Base-by-base conservation (phyloP, 2,113 vertebrate species). In the Cyprinodon tularosa region DNA sequence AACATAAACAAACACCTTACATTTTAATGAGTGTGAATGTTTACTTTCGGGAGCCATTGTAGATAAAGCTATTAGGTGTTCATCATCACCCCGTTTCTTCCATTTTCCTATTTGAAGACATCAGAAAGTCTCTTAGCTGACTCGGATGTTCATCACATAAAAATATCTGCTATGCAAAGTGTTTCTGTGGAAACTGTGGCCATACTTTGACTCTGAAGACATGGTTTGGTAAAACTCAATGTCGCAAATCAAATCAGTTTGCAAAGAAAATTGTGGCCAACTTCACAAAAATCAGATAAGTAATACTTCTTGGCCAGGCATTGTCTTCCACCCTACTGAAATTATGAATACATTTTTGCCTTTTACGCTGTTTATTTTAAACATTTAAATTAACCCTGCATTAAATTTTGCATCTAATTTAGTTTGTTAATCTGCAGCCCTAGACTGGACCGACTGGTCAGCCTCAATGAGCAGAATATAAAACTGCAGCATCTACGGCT, bases 111-210 rank as follows among this genome's bases (percentile, higher is more conserved):
- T 81, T 72, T 44, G 59, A 61, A 71, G 59, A 73, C 60, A 61
- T 65, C 63, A 29, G 80, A 78, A 74, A 71, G 67, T 68, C 68
- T 66, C 62, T 66, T 76, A 81, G 68, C 50, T 78, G 72, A 83
- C 72, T 87, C 86, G 74, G 38, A 76, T 84, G 77, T 87, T 86
- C 80, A 76, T 82, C 62, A 29, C 73, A 62, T 12, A 40, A 63
- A 82, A 83, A 64, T 62, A 78, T 87, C 9, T 79, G 74, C 80
- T 62, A 81, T 61, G 47, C 62, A 39, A 78, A 74, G 63, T 69
- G 63, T 80, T 71, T 50, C 72, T 62, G 74, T 17, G 8, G 59
- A 15, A 77, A 72, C 67, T 75, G 53, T 73, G 68, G 79, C 75
- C 82, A 60, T 80, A 79, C 66, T 83, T 74, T 67, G 68, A 53